phyloP scores from a whole-genome alignment of 2,797 vertebrate genomes.

The Coccyzus lansbergi region DNA sequence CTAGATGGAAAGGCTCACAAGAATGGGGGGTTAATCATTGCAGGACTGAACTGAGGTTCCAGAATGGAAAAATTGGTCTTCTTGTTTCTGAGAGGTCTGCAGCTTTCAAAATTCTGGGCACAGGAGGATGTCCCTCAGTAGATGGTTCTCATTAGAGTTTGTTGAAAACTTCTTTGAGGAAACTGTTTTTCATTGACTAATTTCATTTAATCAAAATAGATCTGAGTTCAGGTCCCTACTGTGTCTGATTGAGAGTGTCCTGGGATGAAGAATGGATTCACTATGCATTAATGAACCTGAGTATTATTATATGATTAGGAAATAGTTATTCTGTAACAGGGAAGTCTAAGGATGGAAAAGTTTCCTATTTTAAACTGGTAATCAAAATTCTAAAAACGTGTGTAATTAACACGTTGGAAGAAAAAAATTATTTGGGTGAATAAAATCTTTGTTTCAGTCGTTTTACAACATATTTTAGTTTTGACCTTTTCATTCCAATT shows the following conservation, averaged over 20 bases:
- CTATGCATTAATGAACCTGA: not conserved
- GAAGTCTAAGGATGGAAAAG: not conserved
- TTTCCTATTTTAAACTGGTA: not conserved
- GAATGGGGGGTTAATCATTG: constrained; percentile 73
- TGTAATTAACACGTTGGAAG: not conserved
- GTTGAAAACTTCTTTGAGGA: constrained; percentile 16
- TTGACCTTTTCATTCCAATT: constrained; percentile 46
- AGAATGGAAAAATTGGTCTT: constrained; percentile 66
- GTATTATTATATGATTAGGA: not conserved
- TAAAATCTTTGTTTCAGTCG: not conserved
- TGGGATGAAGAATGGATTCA: not conserved
- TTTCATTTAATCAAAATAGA: constrained; percentile 24
- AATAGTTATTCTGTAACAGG: not conserved
- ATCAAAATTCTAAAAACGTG: not conserved
- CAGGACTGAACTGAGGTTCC: constrained; percentile 52
- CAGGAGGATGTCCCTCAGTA: constrained; percentile 15
- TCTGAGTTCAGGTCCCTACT: not conserved
- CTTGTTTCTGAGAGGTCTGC: constrained; percentile 60
- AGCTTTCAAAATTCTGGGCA: constrained; percentile 54
- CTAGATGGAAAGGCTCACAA: constrained; percentile 43
- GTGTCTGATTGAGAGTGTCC: not conserved
- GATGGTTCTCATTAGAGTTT: constrained; percentile 48
- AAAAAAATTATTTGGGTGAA: not conserved
- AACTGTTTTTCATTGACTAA: constrained; percentile 34
- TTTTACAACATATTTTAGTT: constrained; percentile 18